Conservation (phyloP, 2,797 vertebrate genomes). For the Syndactyla subalaris region DNA sequence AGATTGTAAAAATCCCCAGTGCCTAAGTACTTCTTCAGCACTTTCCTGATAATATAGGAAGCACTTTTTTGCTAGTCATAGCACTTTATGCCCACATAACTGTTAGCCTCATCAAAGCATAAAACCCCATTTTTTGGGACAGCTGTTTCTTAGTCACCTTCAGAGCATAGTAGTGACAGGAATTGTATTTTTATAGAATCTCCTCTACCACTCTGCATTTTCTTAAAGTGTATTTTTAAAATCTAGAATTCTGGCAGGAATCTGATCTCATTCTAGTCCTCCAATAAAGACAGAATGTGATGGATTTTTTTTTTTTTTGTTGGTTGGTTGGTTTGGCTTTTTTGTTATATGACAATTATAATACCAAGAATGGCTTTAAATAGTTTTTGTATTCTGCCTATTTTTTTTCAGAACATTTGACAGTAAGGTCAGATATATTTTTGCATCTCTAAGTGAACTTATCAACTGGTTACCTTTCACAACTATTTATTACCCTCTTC, state of each 20-base stretch:
- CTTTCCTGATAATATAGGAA: slow-evolving; percentile 18
- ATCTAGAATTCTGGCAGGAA: neutral
- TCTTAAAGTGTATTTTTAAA: neutral
- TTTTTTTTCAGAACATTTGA: neutral
- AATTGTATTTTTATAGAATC: slow-evolving; percentile 1
- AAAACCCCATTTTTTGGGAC: neutral
- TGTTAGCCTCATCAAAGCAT: slow-evolving; percentile 23
- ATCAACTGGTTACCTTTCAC: neutral
- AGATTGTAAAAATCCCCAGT: slow-evolving; percentile 32
- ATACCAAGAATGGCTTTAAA: neutral
- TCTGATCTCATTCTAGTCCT: neutral
- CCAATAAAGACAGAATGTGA: neutral
- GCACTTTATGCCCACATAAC: neutral
- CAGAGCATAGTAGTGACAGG: neutral
- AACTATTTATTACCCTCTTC: neutral
- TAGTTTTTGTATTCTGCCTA: neutral
- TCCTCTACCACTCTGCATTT: neutral
- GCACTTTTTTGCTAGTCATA: slow-evolving; percentile 13
- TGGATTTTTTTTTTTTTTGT: neutral
- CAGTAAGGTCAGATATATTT: neutral
- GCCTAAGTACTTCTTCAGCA: slow-evolving; percentile 1
- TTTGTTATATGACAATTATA: neutral
- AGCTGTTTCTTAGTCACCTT: slow-evolving; percentile 1
- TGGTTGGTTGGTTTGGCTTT: too few relatives aligned
- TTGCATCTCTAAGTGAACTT: neutral